Evolutionary conservation across 53 echinoderm and acorn worm species (phyloP).

Genomic region (Echinometra lucunter): DNA sequence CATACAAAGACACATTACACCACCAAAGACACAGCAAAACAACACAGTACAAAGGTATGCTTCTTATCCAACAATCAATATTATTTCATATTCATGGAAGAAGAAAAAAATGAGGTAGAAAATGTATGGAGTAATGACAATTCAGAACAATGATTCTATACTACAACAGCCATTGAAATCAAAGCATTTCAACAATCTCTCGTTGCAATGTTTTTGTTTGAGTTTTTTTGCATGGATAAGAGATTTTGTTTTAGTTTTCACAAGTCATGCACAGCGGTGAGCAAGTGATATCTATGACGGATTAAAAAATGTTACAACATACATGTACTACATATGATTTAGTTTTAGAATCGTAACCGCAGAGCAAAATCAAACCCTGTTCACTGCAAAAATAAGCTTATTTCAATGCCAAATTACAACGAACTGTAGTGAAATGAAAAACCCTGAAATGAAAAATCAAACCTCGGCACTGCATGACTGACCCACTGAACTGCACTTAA

Average conservation of each 20-base stretch:
- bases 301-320: neutral
- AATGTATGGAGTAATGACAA: neutral
- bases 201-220: neutral
- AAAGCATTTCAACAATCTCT: slow-evolving; percentile 12
- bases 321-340: neutral
- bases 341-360: neutral
- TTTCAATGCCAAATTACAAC: no score
- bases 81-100: neutral
- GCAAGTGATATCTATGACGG: neutral
- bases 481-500: neutral
- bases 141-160: neutral
- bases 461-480: neutral
- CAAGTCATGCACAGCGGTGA: neutral
- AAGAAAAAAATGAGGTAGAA: neutral
- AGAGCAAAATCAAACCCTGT: neutral
- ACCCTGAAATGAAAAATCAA: no score
- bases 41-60: neutral
- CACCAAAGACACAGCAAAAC: neutral
- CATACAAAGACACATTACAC: neutral
- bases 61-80: neutral
- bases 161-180: slow-evolving; percentile 38
- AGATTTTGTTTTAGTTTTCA: neutral
- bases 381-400: neutral
- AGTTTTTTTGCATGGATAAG: no score
- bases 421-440: no score